phyloP scores from a whole-genome alignment of 2,888 invertebrate genomes.

The Automeris io region DNA sequence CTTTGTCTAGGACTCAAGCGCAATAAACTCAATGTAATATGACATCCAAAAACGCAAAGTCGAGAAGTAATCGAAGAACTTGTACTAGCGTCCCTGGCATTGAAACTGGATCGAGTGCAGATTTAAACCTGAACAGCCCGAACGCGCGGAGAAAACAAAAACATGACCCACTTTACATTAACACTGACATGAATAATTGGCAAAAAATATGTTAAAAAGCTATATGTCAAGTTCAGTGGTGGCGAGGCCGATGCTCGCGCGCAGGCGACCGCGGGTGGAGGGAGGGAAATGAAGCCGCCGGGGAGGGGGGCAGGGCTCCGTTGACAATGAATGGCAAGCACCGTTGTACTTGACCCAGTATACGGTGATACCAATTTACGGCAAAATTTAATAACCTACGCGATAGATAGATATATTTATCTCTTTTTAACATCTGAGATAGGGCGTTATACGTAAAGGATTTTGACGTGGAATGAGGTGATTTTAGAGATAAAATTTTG shows the following conservation, averaged over 20 bases:
- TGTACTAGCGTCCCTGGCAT: no score
- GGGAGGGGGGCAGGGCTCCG: constrained; percentile 15
- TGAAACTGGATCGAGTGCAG: background rate
- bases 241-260: constrained; percentile 56
- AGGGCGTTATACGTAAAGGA: no score
- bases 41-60: no score
- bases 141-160: background rate
- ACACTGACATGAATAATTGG: constrained; percentile 45
- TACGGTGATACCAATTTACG: no score
- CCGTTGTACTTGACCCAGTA: constrained; percentile 76
- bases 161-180: constrained; percentile 2
- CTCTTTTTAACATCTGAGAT: no score
- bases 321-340: constrained; percentile 75
- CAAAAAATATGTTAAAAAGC: constrained; percentile 54
- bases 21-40: no score
- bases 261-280: constrained; percentile 21
- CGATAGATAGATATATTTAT: no score
- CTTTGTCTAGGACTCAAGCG: no score
- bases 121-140: background rate
- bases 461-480: no score
- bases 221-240: constrained; percentile 70
- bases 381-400: no score
- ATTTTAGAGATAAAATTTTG: no score
- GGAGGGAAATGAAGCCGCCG: constrained; percentile 20
- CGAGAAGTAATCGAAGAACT: no score